Evolutionary conservation across 2,113 vertebrate genomes (phyloP).

Genomic region (Thryonomys swinderianus): DNA sequence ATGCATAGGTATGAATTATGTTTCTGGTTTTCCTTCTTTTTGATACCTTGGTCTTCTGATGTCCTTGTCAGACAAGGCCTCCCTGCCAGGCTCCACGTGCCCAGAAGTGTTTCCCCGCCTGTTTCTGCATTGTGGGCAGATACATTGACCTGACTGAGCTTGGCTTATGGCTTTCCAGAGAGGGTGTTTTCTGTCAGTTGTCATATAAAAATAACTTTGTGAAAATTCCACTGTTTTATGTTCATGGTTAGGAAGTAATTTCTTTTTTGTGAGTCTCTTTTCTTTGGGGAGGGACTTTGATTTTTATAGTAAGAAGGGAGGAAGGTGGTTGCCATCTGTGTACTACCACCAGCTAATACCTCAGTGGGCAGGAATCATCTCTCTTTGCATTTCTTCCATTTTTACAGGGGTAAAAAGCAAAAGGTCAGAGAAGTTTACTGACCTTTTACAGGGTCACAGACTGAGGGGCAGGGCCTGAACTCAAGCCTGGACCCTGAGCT

Average conservation of each 20-base stretch:
- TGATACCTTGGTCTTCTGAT: background rate
- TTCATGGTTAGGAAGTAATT: background rate
- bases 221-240: background rate
- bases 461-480: too few relatives aligned
- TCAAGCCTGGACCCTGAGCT: background rate
- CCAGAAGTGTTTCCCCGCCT: background rate
- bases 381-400: background rate
- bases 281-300: background rate
- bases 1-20: background rate
- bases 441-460: background rate
- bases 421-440: background rate
- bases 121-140: background rate
- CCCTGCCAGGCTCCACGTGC: accelerated
- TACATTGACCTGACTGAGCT: background rate
- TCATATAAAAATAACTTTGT: background rate
- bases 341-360: background rate
- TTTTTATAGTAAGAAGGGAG: background rate
- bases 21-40: background rate
- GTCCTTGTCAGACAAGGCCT: background rate
- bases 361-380: background rate
- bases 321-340: too few relatives aligned
- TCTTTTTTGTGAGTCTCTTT: background rate
- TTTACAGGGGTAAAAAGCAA: background rate
- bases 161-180: background rate
- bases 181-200: background rate